Evolutionary conservation across 2,888 invertebrate genomes (phyloP).

Genomic region (Stenolophus ochropezus): DNA sequence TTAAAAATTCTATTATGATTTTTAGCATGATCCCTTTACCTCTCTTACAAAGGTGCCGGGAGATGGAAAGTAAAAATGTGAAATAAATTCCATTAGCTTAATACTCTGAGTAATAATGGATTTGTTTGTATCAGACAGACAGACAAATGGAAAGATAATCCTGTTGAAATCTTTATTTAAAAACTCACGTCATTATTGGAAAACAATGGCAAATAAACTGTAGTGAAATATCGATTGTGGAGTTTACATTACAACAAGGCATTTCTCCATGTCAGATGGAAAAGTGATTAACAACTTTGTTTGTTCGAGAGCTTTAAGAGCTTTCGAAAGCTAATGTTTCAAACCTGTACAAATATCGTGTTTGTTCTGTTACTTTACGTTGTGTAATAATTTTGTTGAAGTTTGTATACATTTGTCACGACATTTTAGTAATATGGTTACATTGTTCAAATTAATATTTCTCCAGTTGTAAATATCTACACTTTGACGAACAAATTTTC

Average conservation of each 20-base stretch:
- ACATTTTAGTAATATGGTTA: neutral
- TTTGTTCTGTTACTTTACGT: neutral
- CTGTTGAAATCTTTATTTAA: conserved; percentile 3
- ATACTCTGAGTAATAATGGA: neutral
- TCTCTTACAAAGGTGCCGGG: no score
- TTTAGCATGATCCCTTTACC: no score
- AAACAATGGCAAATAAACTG: neutral
- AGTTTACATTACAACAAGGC: neutral
- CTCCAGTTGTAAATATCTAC: no score
- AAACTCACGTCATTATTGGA: neutral
- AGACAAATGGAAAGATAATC: neutral
- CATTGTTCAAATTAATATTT: neutral
- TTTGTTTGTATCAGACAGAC: neutral
- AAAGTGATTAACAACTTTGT: conserved; percentile 37
- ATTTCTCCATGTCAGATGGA: conserved; percentile 1
- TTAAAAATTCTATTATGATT: no score
- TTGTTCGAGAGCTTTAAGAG: conserved; percentile 21
- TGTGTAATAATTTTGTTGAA: neutral
- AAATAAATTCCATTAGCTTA: neutral
- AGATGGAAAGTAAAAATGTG: neutral
- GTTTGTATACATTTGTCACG: neutral
- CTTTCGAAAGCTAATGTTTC: conserved; percentile 9
- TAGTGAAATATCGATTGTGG: neutral
- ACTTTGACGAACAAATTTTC: no score
- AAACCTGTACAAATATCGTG: conserved; percentile 1